These are phyloP conservation scores for Volucella inanis DNA, from an alignment of 2,888 invertebrate species.

Conservation along the genomic window DNA sequence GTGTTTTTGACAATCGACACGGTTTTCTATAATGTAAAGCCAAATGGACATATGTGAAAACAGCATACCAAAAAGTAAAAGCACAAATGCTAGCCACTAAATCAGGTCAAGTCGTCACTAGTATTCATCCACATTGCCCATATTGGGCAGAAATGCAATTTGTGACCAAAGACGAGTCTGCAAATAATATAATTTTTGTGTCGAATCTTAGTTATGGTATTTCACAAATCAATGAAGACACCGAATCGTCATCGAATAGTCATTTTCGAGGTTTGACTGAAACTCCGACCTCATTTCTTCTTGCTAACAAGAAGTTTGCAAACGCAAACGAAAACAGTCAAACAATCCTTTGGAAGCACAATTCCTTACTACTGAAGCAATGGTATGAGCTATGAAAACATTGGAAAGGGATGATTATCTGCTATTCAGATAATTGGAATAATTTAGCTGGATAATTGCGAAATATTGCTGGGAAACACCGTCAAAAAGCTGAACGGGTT, in stretches of 20 bases:
- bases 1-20: neutral
- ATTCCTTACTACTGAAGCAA: slow-evolving; percentile 23
- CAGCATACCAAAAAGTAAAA: neutral
- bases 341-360: too few species aligned
- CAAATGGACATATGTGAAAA: too few species aligned
- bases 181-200: neutral
- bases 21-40: too few species aligned
- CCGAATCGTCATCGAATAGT: slow-evolving; percentile 12
- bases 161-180: slow-evolving; percentile 13
- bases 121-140: neutral
- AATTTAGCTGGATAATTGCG: too few species aligned
- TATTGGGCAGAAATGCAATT: slow-evolving; percentile 3
- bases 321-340: slow-evolving; percentile 6
- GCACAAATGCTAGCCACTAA: neutral
- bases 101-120: neutral
- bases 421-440: neutral
- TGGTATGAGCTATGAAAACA: slow-evolving; percentile 24
- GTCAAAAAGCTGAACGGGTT: slow-evolving; percentile 14
- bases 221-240: slow-evolving; percentile 7
- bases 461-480: neutral
- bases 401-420: slow-evolving; percentile 11
- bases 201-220: slow-evolving; percentile 7
- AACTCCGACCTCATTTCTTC: slow-evolving; percentile 4
- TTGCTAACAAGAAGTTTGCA: neutral
- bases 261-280: too few species aligned